Conservation (phyloP, 2,113 vertebrate genomes). For the Syrrhaptes paradoxus region DNA sequence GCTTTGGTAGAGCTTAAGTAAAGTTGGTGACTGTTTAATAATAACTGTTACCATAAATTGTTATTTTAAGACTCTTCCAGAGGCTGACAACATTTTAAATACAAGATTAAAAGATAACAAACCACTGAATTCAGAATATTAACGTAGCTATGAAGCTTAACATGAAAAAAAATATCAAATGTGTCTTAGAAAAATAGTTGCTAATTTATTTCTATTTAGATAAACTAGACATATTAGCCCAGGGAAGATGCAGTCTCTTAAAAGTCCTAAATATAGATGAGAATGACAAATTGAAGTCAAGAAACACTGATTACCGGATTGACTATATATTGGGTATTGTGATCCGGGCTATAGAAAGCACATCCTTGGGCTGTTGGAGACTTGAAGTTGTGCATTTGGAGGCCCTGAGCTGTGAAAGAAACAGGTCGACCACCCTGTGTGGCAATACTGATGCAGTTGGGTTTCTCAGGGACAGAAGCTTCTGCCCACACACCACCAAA, state of each 20-base stretch:
- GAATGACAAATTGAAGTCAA: neutral
- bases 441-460: fast-evolving
- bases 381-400: neutral
- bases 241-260: neutral
- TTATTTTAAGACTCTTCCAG: neutral
- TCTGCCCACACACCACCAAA: neutral
- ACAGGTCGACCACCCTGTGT: fast-evolving
- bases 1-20: neutral
- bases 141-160: neutral
- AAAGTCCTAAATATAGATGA: neutral
- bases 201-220: neutral
- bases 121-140: neutral
- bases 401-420: neutral
- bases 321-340: neutral
- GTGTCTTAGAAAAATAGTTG: neutral
- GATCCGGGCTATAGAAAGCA: fast-evolving
- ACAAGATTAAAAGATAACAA: neutral
- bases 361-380: fast-evolving
- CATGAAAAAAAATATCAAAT: neutral
- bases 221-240: neutral
- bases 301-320: neutral
- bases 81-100: neutral
- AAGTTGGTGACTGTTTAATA: neutral
- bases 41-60: neutral
- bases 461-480: neutral